Percentiles rank a stretch among this genome's conserved stretches.
phyloP scores from a whole-genome alignment of 64 coral and sea anemone species.

The Anthopleura sola region DNA sequence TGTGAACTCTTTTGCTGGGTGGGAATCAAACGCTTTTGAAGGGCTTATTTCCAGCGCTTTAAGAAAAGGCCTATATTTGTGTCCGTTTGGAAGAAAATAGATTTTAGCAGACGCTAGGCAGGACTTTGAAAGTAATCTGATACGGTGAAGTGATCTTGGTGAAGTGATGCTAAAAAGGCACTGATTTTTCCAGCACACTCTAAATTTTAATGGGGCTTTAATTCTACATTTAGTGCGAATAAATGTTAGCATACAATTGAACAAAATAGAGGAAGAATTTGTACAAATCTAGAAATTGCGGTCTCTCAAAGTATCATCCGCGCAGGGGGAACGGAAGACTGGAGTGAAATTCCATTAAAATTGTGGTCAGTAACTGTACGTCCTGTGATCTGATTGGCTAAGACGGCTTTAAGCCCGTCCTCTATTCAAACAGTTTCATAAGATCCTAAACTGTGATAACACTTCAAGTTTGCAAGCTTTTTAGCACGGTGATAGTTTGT shows the following conservation, averaged over 20 bases:
- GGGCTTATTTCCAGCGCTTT: not conserved
- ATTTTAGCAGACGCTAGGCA: not conserved
- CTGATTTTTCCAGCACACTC: not conserved
- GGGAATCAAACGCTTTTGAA: not conserved
- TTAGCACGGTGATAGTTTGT: not conserved
- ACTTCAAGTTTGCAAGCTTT: not conserved
- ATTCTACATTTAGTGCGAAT: not conserved
- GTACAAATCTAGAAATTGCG: slow-evolving; percentile 12
- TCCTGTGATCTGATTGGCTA: slow-evolving; percentile 1
- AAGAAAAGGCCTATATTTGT: not conserved
- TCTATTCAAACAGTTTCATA: slow-evolving; percentile 18
- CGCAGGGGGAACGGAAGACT: not conserved
- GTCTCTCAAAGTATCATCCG: not conserved
- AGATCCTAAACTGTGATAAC: slow-evolving; percentile 9
- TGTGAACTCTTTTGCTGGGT: not conserved
- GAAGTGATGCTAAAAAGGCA: not conserved
- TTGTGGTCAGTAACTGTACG: not conserved
- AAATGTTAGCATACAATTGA: not conserved
- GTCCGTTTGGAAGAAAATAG: not conserved
- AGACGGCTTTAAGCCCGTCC: not conserved
- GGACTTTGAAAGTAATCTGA: not conserved
- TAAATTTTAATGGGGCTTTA: too few relatives aligned
- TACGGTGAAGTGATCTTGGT: not conserved
- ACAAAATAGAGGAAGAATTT: not conserved
- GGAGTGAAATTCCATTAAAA: slow-evolving; percentile 1